phyloP scores from a whole-genome alignment of 2,797 vertebrate species.

The Pteronotus mesoamericanus region DNA sequence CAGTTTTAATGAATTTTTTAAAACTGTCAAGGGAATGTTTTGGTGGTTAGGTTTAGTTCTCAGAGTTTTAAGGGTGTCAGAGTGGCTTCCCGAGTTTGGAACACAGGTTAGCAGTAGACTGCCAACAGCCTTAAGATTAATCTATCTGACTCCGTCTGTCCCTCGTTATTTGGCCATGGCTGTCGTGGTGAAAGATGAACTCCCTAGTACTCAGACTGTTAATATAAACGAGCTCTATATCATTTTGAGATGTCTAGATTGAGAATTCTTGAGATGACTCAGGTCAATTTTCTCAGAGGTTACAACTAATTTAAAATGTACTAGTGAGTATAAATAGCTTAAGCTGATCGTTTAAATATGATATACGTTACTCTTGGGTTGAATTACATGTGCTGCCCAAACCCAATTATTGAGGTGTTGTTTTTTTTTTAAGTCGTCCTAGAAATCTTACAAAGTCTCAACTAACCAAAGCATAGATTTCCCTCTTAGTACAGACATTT shows the following conservation, averaged over 20 bases:
- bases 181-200: conserved; percentile 53
- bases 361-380: conserved; percentile 51
- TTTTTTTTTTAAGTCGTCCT: conserved; percentile 22
- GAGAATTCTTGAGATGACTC: conserved; percentile 53
- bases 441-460: not conserved
- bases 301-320: conserved; percentile 62
- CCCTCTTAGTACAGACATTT: not conserved
- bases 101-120: not conserved
- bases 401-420: conserved; percentile 51
- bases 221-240: conserved; percentile 55
- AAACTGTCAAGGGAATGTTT: not conserved
- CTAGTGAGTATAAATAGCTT: conserved; percentile 54
- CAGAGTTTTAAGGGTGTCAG: not conserved
- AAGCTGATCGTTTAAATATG: conserved; percentile 33
- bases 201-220: not conserved
- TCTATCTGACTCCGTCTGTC: not conserved
- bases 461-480: conserved; percentile 39
- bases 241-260: conserved; percentile 34
- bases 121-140: not conserved
- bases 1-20: not conserved
- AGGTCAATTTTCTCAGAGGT: conserved; percentile 58
- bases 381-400: conserved; percentile 42
- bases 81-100: not conserved
- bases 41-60: not conserved
- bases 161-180: not conserved